Evolutionary conservation across 2,888 invertebrate genomes (phyloP), one percentile per base, ranked within the genome.

Genomic region (Tenodera sinensis): DNA sequence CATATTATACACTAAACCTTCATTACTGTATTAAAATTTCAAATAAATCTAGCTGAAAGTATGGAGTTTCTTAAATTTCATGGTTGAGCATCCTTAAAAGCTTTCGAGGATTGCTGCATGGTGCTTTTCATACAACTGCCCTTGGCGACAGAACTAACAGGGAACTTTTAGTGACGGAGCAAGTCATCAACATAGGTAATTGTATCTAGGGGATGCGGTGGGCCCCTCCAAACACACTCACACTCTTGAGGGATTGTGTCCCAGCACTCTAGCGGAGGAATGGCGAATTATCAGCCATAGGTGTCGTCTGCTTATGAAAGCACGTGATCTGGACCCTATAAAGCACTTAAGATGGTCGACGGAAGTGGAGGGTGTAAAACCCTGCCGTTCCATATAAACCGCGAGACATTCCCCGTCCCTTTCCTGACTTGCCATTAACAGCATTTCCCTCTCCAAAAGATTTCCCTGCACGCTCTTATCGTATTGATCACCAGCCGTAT

Each of bases 401-500:
- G 54, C 54, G 54, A 71, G 54, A 71, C 54, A 71, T 71, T 71
- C 54, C 54, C 54, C 54, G 54, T 71, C 54, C 54, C 25, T 71
- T 71, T 71, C 54, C 54, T 71, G 54, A 7, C 25, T 71, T 71
- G 54, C 54, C 54, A 71, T 71, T 71, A 71, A 71, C 54, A 71
- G 54, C 54, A 71, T 71, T 71, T 71, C 54, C 54, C 54, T 71
- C 54, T 71, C 54, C 54, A 71, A 71, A 71, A 71, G 54, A 71
- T 71, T 71, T 71, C 54, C 54, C 54, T 71, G 54, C 54, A 71
- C 54, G 54, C 54, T 71, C 54, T 71, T 71, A 25, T 71, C 54
- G 54, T 87, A 87, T 87, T 83, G 82, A 87, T 87, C 83, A 87
- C 87, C 83, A 87, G 34, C 81, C 34, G 87, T 87, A 87, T 87